Base-by-base conservation (phyloP, 1,140 invertebrate genomes). In the Lepidostoma basale region DNA sequence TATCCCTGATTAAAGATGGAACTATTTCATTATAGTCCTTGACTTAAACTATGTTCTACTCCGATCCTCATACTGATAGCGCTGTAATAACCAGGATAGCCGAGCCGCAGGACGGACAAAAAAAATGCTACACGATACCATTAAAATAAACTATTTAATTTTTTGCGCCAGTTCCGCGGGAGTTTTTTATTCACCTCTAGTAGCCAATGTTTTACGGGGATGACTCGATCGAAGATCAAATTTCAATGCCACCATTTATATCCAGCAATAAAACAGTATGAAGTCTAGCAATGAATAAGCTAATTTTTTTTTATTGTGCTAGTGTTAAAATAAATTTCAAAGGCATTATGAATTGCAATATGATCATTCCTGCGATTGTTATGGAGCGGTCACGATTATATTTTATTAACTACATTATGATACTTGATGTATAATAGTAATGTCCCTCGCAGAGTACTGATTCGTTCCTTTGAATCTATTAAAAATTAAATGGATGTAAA, bases 311-410 rank as follows among this genome's bases (percentile, higher is more conserved):
- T 40, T 40, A 60, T 26, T 40, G 12, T 23, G 9, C 10, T 14
- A 60, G 56, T 60, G 56, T 60, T 60, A 42, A 60, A 60, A 60
- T 60, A 60, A 60, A 40, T 60, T 42, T 42, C 25, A 44, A 60
- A 60, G 42, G 52, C 26, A 56, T 39, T 56, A 56, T 42, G 56
- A 60, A 60, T 60, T 42, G 56, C 56, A 60, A 42, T 44, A 14
- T 42, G 39, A 60, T 56, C 52, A 56, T 40, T 30, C 42, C 56
- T 40, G n/a, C 56, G 56, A 60, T 60, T 60, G 56, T 60, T 26
- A 60, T 42, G 39, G 23, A 60, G 33, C 56, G 23, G 56, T 60
- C 56, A 60, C 52, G 52, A 42, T 60, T 40, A 39, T 4, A n/a
- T 23, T 39, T 60, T 60, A 60, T 60, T 60, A 42, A 60, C 39